Percentiles rank a stretch among this genome's conserved stretches.
phyloP scores from a whole-genome alignment of 2,113 vertebrate species.

The human (Homo sapiens) region GRCh38 chr17:49454501-49455000 shows the following conservation, averaged over 20 bases:
- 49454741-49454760: background rate
- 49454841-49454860: background rate
- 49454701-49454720: background rate
- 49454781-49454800: background rate
- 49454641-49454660: background rate
- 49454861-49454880: background rate
- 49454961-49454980: background rate
- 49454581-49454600: background rate
- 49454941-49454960: background rate
- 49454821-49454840: background rate
- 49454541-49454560: background rate
- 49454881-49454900: background rate
- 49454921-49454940: slow-evolving; percentile 31
- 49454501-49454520: background rate
- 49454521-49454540: background rate
- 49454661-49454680: background rate
- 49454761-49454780: background rate
- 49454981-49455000: background rate
- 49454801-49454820: background rate
- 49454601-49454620: background rate
- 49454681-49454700: background rate
- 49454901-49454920: background rate
- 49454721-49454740: no score
- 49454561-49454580: background rate
- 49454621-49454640: background rate